Base-by-base conservation (phyloP, 2,797 vertebrate species). In the Coluber constrictor region DNA sequence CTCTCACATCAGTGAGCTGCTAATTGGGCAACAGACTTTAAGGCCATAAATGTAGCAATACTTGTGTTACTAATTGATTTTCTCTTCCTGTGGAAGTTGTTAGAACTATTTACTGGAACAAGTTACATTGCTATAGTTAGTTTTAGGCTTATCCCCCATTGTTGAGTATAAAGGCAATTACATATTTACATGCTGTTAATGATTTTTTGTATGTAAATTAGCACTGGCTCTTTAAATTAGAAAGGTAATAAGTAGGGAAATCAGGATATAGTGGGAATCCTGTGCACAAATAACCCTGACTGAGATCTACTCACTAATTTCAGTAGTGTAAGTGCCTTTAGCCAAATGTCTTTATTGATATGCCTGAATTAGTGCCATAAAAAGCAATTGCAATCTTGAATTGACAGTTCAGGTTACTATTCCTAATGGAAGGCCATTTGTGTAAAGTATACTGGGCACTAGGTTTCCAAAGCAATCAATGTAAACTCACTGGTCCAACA, bases 341-440 rank as follows among this genome's bases (percentile, higher is more conserved):
- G 60, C 23, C 60, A 27, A 56, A 56, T 83, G 43, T 13, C 83
- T 54, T 60, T 83, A 55, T 55, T 47, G 57, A n/a, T 54, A 56
- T 86, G 10, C 7, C 25, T 90, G 88, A 79, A 92, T 89, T n/a
- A 90, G 32, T 87, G 2, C 60, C 2, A 0, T 89, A 91, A 94
- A 93, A 3, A 51, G 88, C 66, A 90, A 74, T 66, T n/a, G 32
- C 59, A 90, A 27, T 2, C 11, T 13, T 32, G 12, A 92, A 57
- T 11, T 93, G 93, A 87, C 43, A 55, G n/a, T 54, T 47, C 55
- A 86, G 51, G 18, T 47, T 63, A 15, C 0, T 5, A 11, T 90
- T 56, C n/a, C 57, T 32, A 93, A 89, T 93, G 89, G 18, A 16
- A 93, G 13, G 27, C 1, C 37, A 93, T 60, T 91, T 94, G 87